Percentiles rank a stretch among this genome's conserved stretches.
Conservation (phyloP, 2,113 vertebrate genomes). For the Egretta garzetta region DNA sequence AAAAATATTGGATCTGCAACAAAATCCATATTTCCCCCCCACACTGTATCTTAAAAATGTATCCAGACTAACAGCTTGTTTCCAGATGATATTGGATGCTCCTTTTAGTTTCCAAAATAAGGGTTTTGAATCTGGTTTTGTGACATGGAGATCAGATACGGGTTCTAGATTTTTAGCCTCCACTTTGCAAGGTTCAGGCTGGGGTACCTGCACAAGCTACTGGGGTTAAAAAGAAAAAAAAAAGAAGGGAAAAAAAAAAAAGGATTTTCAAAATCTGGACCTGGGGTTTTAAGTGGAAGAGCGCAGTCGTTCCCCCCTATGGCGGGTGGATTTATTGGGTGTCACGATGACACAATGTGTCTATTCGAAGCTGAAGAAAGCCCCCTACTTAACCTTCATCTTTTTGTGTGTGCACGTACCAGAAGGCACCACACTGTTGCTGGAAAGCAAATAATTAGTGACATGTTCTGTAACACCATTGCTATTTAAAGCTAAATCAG, state of each 20-base stretch:
- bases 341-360: conserved; percentile 67
- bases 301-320: conserved; percentile 6
- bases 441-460: conserved; percentile 73
- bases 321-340: conserved; percentile 69
- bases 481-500: conserved; percentile 69
- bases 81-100: conserved; percentile 59
- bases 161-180: not conserved
- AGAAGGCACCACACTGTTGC: conserved; percentile 68
- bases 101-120: conserved; percentile 9
- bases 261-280: not conserved
- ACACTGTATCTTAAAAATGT: conserved; percentile 46
- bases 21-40: conserved; percentile 41
- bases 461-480: conserved; percentile 65
- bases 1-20: conserved; percentile 47
- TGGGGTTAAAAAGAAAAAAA: too few relatives aligned
- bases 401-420: conserved; percentile 63
- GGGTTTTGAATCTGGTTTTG: not conserved
- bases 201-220: not conserved
- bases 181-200: not conserved
- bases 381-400: conserved; percentile 69
- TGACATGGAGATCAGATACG: rapidly evolving
- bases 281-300: not conserved
- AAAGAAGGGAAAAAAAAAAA: rapidly evolving
- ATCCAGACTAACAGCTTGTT: conserved; percentile 64
- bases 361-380: conserved; percentile 62